Conservation (phyloP, 2,113 vertebrate species). For the Peromyscus polionotus region DNA sequence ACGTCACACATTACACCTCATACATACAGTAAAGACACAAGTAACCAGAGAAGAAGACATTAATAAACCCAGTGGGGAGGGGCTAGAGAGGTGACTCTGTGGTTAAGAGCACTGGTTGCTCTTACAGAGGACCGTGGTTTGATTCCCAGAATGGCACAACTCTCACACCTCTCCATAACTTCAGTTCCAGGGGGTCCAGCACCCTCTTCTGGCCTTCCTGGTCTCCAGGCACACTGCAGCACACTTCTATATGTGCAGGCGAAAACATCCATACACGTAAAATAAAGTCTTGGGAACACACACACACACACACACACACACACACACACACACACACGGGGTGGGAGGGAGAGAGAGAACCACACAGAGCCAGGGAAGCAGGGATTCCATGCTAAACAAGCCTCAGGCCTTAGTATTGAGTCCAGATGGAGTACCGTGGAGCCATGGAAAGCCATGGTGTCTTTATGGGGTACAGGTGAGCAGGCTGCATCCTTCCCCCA, state of each 20-base stretch:
- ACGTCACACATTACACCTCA: not conserved
- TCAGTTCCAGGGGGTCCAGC: not conserved
- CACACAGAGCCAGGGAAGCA: not conserved
- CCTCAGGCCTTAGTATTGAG: not conserved
- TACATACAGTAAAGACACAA: not conserved
- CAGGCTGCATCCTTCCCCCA: not conserved
- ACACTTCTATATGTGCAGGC: not conserved
- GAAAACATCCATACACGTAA: not conserved
- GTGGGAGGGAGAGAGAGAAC: not conserved
- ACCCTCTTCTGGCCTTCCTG: not conserved
- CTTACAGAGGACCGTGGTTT: not conserved
- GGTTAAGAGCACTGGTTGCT: not conserved
- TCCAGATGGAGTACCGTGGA: not conserved
- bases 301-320: no score
- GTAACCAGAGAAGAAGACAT: not conserved
- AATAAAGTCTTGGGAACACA: not conserved
- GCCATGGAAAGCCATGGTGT: not conserved
- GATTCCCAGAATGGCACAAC: not conserved
- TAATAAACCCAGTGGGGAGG: not conserved
- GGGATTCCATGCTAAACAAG: not conserved
- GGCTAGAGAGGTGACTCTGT: not conserved
- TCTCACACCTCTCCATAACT: not conserved
- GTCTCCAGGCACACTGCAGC: not conserved
- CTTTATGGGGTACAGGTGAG: not conserved
- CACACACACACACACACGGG: not conserved